Evolutionary conservation across 2,113 vertebrate species (phyloP).

Genomic region (Castor canadensis): DNA sequence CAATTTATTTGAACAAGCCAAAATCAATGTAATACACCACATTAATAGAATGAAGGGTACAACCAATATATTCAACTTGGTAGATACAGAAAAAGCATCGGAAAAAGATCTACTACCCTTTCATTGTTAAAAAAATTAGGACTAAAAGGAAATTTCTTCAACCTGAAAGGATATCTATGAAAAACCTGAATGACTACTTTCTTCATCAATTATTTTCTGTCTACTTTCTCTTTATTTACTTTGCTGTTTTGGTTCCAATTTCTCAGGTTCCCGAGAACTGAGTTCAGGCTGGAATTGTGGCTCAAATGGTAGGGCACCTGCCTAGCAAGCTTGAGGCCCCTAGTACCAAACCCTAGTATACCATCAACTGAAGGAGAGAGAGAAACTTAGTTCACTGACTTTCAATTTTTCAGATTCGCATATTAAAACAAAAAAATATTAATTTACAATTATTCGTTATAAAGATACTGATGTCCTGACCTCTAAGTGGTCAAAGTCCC

Average conservation of each 20-base stretch:
- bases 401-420: not conserved
- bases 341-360: too few species aligned
- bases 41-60: not conserved
- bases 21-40: too few species aligned
- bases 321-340: too few species aligned
- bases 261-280: not conserved
- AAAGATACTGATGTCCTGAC: not conserved
- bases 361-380: too few species aligned
- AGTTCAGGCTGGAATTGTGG: too few species aligned
- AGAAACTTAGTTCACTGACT: not conserved
- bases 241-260: not conserved
- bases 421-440: not conserved
- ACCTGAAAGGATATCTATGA: too few species aligned
- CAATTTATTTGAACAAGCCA: too few species aligned
- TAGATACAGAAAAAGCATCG: not conserved
- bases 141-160: too few species aligned
- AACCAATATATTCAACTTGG: not conserved
- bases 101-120: not conserved
- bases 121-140: not conserved
- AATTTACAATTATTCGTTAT: not conserved
- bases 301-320: too few species aligned
- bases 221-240: not conserved
- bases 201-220: not conserved
- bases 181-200: not conserved
- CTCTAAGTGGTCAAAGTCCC: not conserved